Percentiles rank a stretch among this genome's conserved stretches.
Conservation (phyloP, 2,113 vertebrate species). For the Columba livia region DNA sequence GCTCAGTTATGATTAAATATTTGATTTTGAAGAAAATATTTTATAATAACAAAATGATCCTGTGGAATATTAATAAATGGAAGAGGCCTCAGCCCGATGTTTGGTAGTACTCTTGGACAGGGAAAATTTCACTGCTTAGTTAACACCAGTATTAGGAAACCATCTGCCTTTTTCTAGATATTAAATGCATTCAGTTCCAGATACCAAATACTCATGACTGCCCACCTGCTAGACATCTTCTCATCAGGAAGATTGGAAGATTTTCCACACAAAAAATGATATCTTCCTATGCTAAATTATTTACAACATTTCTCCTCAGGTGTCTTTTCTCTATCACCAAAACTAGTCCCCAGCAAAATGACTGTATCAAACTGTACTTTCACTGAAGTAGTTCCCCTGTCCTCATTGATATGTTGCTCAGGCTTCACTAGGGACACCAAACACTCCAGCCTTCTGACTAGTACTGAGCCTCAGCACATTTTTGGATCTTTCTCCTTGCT, state of each 20-base stretch:
- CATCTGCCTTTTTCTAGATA: background rate
- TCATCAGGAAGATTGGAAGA: background rate
- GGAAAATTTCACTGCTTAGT: background rate
- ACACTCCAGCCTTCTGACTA: background rate
- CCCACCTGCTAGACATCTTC: background rate
- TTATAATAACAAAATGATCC: background rate
- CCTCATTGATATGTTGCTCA: background rate
- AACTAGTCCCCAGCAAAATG: background rate
- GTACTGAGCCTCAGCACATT: background rate
- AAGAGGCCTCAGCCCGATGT: background rate
- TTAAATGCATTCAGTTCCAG: background rate
- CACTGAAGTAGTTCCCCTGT: background rate
- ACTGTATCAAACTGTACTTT: background rate
- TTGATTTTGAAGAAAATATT: slow-evolving; percentile 25
- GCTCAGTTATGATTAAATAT: background rate
- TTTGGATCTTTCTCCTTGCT: background rate
- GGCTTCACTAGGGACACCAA: background rate
- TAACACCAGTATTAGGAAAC: background rate
- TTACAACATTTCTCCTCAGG: background rate
- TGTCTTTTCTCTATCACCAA: background rate
- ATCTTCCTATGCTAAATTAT: background rate
- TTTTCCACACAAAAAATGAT: background rate
- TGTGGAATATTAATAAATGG: background rate
- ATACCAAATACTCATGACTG: background rate
- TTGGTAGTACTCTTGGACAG: background rate